These are phyloP conservation scores for Rhynchophorus ferrugineus DNA, from an alignment of 1,140 invertebrate genomes.

Conservation along the genomic window DNA sequence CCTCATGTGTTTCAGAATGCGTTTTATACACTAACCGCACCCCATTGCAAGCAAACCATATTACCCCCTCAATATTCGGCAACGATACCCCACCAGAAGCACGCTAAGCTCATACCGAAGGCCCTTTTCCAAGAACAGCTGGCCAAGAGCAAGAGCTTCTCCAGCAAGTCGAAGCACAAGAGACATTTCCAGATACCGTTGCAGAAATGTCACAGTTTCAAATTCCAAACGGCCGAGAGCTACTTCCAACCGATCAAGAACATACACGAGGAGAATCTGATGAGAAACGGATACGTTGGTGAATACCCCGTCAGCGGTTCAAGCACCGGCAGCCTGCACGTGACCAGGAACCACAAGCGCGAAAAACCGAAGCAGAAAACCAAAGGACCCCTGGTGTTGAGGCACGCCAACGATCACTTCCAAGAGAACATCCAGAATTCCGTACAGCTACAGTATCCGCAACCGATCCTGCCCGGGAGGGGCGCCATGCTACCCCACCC, in stretches of 20 bases:
- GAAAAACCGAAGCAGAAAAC: slow-evolving; percentile 36
- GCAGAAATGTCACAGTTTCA: slow-evolving; percentile 61
- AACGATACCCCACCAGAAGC: slow-evolving; percentile 39
- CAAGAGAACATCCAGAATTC: slow-evolving; percentile 38
- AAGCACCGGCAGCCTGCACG: slow-evolving; percentile 11
- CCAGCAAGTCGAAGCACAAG: slow-evolving; percentile 42
- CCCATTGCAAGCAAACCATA: slow-evolving; percentile 35
- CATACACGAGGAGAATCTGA: slow-evolving; percentile 47
- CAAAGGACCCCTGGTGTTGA: slow-evolving; percentile 34
- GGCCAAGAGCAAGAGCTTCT: slow-evolving; percentile 39
- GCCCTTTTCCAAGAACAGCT: slow-evolving; percentile 36
- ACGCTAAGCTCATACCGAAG: slow-evolving; percentile 37
- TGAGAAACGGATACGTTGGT: slow-evolving; percentile 42
- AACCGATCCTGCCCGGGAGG: slow-evolving; percentile 28
- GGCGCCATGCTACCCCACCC: slow-evolving; percentile 4
- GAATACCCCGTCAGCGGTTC: slow-evolving; percentile 34
- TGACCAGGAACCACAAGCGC: slow-evolving; percentile 25
- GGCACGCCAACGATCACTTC: slow-evolving; percentile 34
- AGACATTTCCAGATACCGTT: slow-evolving; percentile 54
- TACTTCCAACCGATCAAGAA: slow-evolving; percentile 57
- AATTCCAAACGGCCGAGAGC: slow-evolving; percentile 54
- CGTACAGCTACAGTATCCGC: slow-evolving; percentile 39
- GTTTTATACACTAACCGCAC: slow-evolving; percentile 42
- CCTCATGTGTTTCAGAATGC: slow-evolving; percentile 38
- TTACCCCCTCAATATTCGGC: slow-evolving; percentile 38